Percentiles rank a stretch among this genome's conserved stretches.
Conservation (phyloP, 2,113 vertebrate species). For the Stercorarius parasiticus region DNA sequence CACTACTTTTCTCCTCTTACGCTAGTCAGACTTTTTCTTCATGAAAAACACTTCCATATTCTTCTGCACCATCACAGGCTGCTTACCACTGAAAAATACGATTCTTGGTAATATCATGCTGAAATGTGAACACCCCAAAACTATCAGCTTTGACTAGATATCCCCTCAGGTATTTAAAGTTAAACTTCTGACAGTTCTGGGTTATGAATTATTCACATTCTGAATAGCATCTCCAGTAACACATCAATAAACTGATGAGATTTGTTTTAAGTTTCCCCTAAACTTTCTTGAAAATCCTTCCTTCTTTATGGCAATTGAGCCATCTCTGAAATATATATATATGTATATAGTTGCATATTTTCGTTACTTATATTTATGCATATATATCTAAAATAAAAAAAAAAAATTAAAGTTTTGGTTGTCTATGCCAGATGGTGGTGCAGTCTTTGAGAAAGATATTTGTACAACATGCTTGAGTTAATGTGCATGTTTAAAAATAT, state of each 20-base stretch:
- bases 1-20: neutral
- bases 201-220: constrained; percentile 48
- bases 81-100: neutral
- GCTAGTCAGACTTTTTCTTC: neutral
- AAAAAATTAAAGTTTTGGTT: neutral
- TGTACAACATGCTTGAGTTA: neutral
- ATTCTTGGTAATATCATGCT: neutral
- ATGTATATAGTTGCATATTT: neutral
- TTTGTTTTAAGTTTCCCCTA: constrained; percentile 10
- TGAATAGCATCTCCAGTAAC: constrained; percentile 11
- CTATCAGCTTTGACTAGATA: neutral
- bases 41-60: neutral
- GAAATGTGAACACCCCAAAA: neutral
- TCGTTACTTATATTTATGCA: neutral
- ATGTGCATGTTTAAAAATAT: neutral
- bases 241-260: constrained; percentile 17
- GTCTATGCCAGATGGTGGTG: neutral
- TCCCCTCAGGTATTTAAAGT: neutral
- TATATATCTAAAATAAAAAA: neutral
- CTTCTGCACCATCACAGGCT: neutral
- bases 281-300: constrained; percentile 5
- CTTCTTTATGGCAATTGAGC: neutral
- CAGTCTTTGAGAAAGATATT: neutral
- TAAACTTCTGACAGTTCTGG: constrained; percentile 5
- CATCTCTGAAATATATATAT: neutral